Base-by-base conservation (phyloP, 2,797 vertebrate genomes). In the Pseudochromis fuscus region DNA sequence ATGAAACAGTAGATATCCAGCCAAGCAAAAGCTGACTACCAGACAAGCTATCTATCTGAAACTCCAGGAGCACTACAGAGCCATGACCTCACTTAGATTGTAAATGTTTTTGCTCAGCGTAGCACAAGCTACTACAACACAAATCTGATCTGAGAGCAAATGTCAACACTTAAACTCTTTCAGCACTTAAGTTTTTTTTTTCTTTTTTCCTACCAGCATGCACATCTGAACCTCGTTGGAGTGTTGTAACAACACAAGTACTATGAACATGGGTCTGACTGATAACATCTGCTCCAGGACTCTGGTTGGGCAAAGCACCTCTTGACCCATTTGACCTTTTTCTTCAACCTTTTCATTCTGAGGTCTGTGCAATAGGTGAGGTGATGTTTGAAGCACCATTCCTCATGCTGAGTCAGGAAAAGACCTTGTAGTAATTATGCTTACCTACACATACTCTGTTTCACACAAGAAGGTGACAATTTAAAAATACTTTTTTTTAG, bases 211-310 rank as follows among this genome's bases (percentile, higher is more conserved):
- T 27, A 69, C 67, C 50, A 45, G 21, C 11, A 4, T 73, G 50
- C 56, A 64, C 59, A 77, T 71, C 58, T 68, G 55, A 82, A 82
- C 37, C 42, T 60, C 40, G 38, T 52, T 79, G 27, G 42, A 50
- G 42, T 27, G 21, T 35, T 66, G 68, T 28, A 68, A 72, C 60
- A 77, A 74, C 66, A 69, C 40, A 76, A 66, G 50, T 13, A 12
- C 59, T 30, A 56, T n/a, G 42, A 69, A 82, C 66, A 77, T 49
- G 75, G 61, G 52, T 58, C 58, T 82, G 86, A 88, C 77, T 63
- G 50, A 83, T 76, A 80, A 90, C 88, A 87, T 86, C 79, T 91
- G 84, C 66, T 79, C n/a, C 52, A 67, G 73, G 46, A 61, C 63
- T 81, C 77, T 70, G 66, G 31, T 51, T 55, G 66, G 62, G 64